Evolutionary conservation across 2,888 invertebrate species (phyloP).

Genomic region (Cetonia aurata): DNA sequence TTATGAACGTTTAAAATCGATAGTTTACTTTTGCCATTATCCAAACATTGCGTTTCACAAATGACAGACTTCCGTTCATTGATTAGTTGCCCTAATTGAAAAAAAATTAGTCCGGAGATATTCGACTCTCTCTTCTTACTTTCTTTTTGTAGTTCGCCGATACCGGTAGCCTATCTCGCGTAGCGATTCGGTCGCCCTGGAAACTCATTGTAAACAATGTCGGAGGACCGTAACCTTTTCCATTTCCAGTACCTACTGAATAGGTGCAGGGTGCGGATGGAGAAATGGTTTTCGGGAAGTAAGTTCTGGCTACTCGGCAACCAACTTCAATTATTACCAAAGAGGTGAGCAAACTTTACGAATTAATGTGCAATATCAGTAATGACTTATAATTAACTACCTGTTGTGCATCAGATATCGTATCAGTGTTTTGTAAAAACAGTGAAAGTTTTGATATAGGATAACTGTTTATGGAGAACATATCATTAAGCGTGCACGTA

Average conservation of each 20-base stretch:
- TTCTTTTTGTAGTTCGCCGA: conserved; percentile 6
- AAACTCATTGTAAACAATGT: conserved; percentile 45
- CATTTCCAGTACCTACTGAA: conserved; percentile 48
- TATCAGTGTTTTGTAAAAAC: no score
- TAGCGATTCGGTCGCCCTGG: conserved; percentile 42
- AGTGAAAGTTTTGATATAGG: no score
- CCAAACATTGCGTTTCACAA: conserved; percentile 4
- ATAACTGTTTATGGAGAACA: no score
- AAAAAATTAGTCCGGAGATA: conserved; percentile 21
- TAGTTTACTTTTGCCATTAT: neutral
- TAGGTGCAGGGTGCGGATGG: conserved; percentile 70
- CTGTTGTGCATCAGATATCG: neutral
- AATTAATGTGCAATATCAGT: neutral
- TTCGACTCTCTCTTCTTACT: conserved; percentile 4
- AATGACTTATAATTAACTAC: neutral
- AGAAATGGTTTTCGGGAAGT: conserved; percentile 94
- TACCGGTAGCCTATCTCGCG: conserved; percentile 27
- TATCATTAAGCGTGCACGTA: no score
- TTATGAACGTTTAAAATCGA: no score
- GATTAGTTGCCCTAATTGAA: conserved; percentile 23
- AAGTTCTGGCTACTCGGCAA: conserved; percentile 92
- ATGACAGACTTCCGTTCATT: conserved; percentile 21
- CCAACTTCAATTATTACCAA: conserved; percentile 86
- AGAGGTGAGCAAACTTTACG: conserved; percentile 73
- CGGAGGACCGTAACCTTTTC: conserved; percentile 30